Evolutionary conservation across 2,113 vertebrate genomes (phyloP).

Genomic region (Periophthalmus modestus): DNA sequence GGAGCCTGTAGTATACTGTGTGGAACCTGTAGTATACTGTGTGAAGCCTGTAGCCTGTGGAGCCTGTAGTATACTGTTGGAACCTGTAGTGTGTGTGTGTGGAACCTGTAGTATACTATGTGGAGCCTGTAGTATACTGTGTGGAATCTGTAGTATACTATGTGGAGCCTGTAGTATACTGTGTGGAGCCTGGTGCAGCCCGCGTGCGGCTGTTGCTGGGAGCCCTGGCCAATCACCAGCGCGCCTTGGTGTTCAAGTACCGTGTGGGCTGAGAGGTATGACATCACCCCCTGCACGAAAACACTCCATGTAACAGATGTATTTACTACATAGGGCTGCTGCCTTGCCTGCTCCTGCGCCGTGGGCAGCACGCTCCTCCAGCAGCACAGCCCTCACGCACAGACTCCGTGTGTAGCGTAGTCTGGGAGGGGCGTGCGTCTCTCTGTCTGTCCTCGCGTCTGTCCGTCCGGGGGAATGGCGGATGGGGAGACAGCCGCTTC

Average conservation of each 20-base stretch:
- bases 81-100: no score
- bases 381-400: neutral
- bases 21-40: no score
- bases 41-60: no score
- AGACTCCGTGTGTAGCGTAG: conserved; percentile 17
- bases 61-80: no score
- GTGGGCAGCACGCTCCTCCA: conserved; percentile 16
- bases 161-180: conserved; percentile 13
- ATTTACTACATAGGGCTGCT: conserved; percentile 13
- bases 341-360: neutral
- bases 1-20: no score
- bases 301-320: conserved; percentile 31
- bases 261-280: conserved; percentile 58
- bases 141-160: no score
- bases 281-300: conserved; percentile 63
- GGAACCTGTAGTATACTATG: no score
- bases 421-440: conserved; percentile 53
- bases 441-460: conserved; percentile 22
- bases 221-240: conserved; percentile 71
- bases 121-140: no score
- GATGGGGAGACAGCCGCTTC: conserved; percentile 52
- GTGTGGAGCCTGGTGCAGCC: conserved; percentile 20
- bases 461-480: conserved; percentile 59
- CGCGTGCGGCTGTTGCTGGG: conserved; percentile 71
- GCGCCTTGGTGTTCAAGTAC: conserved; percentile 39